Base-by-base conservation (phyloP, 1,140 invertebrate genomes). In the Thalassaphorura encarpata region DNA sequence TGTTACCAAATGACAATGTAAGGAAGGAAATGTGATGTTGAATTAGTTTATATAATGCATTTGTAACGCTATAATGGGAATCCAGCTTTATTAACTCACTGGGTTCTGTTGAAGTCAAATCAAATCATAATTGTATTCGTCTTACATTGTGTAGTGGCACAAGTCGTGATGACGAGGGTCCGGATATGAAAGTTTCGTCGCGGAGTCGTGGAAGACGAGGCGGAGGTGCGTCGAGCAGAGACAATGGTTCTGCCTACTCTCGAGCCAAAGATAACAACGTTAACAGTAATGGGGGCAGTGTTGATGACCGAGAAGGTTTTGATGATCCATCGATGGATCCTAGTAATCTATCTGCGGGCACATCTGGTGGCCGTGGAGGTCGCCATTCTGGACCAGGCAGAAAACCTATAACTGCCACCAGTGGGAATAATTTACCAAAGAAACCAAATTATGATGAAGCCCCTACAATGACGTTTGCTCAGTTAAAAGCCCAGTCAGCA, bases 381-480 rank as follows among this genome's bases (percentile, higher is more conserved):
- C 41, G 58, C 13, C 53, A 61, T 3, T 47, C 58, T 18, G 36
- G 46, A 27, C 28, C 41, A 6, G 39, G 27, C 11, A 50, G 58
- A 46, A 60, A 60, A 46, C 18, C 11, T 23, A 18, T 2, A 29
- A 39, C 48, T 24, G n/a, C 50, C 27, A 29, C 39, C 18, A 43
- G 48, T 21, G 24, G 23, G 18, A 33, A 36, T 18, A 46, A 23
- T 36, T 29, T 40, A 2, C 15, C 21, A 42, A 11, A 24, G 13
- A 51, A 24, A 24, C 31, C 48, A 23, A 51, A 39, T 39, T 51
- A 36, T 18, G 53, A 54, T 21, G 41, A 54, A n/a, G 51, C 13
- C 18, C 40, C 53, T 19, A 54, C 63, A 5, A 57, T 58, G 16
- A 62, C 63, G 1, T 24, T 65, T 4, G 48, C 56, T 27, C 60